Conservation (phyloP, 2,113 vertebrate species). For the Carassius carassius region DNA sequence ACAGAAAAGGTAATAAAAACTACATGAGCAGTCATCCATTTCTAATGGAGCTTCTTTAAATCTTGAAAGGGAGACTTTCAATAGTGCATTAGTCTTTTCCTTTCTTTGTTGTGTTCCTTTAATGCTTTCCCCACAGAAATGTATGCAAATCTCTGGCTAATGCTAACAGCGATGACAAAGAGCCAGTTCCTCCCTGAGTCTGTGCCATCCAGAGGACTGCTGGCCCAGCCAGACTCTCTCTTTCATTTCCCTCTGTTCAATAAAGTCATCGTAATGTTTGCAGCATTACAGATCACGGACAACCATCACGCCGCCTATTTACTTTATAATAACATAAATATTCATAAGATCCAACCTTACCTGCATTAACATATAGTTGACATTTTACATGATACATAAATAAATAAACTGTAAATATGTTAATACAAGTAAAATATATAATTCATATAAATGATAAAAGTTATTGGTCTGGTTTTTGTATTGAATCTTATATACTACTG, state of each 20-base stretch:
- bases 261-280: constrained; percentile 64
- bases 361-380: neutral
- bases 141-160: constrained; percentile 81
- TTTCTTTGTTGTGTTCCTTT: constrained; percentile 72
- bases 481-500: neutral
- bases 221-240: constrained; percentile 65
- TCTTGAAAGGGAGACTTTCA: constrained; percentile 77
- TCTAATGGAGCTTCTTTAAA: constrained; percentile 78
- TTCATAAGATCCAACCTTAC: neutral
- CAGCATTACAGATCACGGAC: constrained; percentile 53
- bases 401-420: neutral
- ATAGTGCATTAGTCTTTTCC: constrained; percentile 75
- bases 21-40: constrained; percentile 76
- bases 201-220: constrained; percentile 63
- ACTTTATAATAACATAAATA: constrained; percentile 1
- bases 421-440: neutral
- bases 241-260: constrained; percentile 61
- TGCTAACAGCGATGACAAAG: constrained; percentile 78
- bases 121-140: constrained; percentile 78
- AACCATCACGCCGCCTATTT: neutral
- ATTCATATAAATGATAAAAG: neutral
- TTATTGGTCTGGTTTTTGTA: neutral
- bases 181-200: constrained; percentile 66
- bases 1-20: constrained; percentile 71
- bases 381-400: neutral